Evolutionary conservation across 2,888 invertebrate species (phyloP), one percentile per base, ranked within the genome.

Genomic region (Sepioteuthis lessoniana): DNA sequence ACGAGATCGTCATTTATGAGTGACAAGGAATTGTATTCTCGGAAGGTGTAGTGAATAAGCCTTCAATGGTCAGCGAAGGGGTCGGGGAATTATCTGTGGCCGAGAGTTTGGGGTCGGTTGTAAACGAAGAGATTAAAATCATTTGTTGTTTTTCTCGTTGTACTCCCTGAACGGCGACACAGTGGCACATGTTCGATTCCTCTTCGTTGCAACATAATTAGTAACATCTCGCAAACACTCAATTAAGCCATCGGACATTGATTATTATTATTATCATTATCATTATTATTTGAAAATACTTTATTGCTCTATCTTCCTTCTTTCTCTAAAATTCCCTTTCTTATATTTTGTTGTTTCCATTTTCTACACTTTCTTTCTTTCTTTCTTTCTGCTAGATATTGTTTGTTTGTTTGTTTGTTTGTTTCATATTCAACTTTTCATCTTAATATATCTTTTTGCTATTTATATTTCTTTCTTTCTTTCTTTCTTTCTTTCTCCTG

Each of bases 41-140:
- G n/a, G n/a, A 35, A n/a, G 76, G 76, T 76, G 76, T n/a, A 13
- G 76, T 35, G 76, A 76, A 76, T 76, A 76, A n/a, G 76, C 76
- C 76, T n/a, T 76, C 76, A 16, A 16, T 76, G 76, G 76, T 76
- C 76, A 76, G 16, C 35, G 31, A 25, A 76, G 10, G n/a, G 76
- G 76, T n/a, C 16, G 10, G 76, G 13, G 76, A 13, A 13, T n/a
- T 4, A 0, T 4, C n/a, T 16, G 76, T 76, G n/a, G 13, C 76
- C 76, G 10, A n/a, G n/a, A n/a, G 76, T 76, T 28, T 55, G n/a
- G 76, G 76, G 76, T 76, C 76, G n/a, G 16, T 76, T 16, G n/a
- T 76, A 76, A 76, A 76, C 76, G 76, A 76, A 76, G n/a, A 76
- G 76, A 76, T 76, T 76, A 76, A n/a, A n/a, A 76, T 76, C 76